phyloP scores from a whole-genome alignment of 2,113 vertebrate genomes.

The Stigmatopora nigra region DNA sequence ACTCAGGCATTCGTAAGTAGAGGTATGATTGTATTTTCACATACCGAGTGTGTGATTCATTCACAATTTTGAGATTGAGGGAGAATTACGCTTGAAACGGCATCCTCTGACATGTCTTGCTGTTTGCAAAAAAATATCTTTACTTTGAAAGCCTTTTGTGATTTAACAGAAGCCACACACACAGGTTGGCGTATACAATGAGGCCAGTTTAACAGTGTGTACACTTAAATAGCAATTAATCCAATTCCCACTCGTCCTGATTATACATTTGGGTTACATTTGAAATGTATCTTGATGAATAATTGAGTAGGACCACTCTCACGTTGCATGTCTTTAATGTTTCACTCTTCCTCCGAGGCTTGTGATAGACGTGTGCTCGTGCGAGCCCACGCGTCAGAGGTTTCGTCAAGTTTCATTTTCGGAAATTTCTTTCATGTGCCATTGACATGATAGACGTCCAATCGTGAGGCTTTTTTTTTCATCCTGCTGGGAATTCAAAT shows the following conservation, averaged over 20 bases:
- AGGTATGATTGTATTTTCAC: no score
- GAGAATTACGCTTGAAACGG: neutral
- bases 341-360: slow-evolving; percentile 60
- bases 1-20: no score
- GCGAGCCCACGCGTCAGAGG: slow-evolving; percentile 15
- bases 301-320: slow-evolving; percentile 61
- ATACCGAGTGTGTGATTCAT: neutral
- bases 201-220: slow-evolving; percentile 43
- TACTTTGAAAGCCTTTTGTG: slow-evolving; percentile 12
- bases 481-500: no score
- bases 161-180: slow-evolving; percentile 27
- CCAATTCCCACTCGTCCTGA: slow-evolving; percentile 55
- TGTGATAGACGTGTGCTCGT: slow-evolving; percentile 34
- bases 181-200: slow-evolving; percentile 23
- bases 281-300: slow-evolving; percentile 68
- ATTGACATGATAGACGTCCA: no score
- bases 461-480: no score
- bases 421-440: no score
- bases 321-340: slow-evolving; percentile 60
- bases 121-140: neutral
- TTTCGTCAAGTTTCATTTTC: neutral
- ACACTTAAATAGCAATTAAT: slow-evolving; percentile 60
- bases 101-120: neutral
- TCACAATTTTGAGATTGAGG: neutral
- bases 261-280: slow-evolving; percentile 64